Conservation (phyloP, 1,140 invertebrate species). For the Polyergus mexicanus region DNA sequence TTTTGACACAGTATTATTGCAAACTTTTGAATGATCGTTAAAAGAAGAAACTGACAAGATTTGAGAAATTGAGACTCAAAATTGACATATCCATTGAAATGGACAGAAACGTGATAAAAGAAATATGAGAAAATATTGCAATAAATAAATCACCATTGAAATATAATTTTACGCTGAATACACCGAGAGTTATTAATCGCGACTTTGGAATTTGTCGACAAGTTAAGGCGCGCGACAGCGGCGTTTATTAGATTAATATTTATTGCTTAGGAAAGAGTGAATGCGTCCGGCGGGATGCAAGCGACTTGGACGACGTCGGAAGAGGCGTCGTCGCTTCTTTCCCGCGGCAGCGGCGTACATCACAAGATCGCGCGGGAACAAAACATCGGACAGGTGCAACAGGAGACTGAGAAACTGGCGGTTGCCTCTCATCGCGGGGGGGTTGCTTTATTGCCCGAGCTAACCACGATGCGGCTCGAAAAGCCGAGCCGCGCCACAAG, state of each 20-base stretch:
- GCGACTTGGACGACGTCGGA: constrained; percentile 45
- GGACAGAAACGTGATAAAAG: too few species aligned
- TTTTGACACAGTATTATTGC: too few species aligned
- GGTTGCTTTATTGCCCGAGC: constrained; percentile 52
- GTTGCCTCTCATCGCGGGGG: constrained; percentile 14
- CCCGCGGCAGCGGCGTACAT: constrained; percentile 13
- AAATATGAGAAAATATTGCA: too few species aligned
- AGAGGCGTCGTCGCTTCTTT: neutral
- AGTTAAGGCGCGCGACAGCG: constrained; percentile 10
- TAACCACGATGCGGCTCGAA: constrained; percentile 26
- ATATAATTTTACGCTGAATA: neutral
- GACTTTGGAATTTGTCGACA: neutral
- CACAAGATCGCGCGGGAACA: constrained; percentile 22
- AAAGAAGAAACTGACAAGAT: too few species aligned
- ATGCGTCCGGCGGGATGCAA: neutral
- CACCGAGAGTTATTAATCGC: neutral
- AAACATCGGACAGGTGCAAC: neutral
- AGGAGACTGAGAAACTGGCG: constrained; percentile 8
- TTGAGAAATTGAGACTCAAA: too few species aligned
- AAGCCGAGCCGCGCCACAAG: constrained; percentile 43
- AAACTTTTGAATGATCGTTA: too few species aligned
- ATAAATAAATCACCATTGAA: too few species aligned
- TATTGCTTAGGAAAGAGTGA: constrained; percentile 1
- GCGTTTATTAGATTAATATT: constrained; percentile 27
- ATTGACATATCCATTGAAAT: too few species aligned